phyloP scores from a whole-genome alignment of 53 echinoderm and acorn worm species.

The Mesocentrotus franciscanus region DNA sequence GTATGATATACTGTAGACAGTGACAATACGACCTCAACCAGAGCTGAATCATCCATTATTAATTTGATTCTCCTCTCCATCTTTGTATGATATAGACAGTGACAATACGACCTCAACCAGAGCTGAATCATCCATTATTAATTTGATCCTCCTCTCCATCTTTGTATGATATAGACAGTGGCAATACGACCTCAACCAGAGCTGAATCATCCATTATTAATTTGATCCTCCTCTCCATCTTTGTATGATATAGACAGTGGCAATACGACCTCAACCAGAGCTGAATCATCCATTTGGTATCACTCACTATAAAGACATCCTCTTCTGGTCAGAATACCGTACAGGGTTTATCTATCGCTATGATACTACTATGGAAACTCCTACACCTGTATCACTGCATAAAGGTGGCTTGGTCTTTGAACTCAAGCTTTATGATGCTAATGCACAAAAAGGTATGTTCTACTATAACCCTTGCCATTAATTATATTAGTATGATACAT shows the following conservation, averaged over 20 bases:
- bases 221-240: background rate
- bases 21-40: too few species aligned
- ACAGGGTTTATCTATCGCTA: conserved; percentile 75
- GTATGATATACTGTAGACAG: too few species aligned
- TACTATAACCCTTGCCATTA: background rate
- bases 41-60: too few species aligned
- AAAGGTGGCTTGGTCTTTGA: conserved; percentile 89
- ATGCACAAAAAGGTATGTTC: conserved; percentile 76
- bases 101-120: conserved; percentile 37
- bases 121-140: conserved; percentile 79
- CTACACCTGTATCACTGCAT: conserved; percentile 18
- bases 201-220: conserved; percentile 64
- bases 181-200: conserved; percentile 51
- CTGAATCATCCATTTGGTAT: conserved; percentile 88
- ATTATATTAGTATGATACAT: too few species aligned
- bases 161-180: conserved; percentile 54
- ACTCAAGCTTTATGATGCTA: conserved; percentile 83
- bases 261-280: conserved; percentile 48
- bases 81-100: conserved; percentile 65
- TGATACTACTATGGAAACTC: conserved; percentile 6
- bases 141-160: background rate
- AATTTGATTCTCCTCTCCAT: too few species aligned
- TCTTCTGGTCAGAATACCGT: conserved; percentile 93
- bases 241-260: conserved; percentile 56
- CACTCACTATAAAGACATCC: conserved; percentile 68